Base-by-base conservation (phyloP, 1,140 invertebrate genomes). In the Caenorhabditis briggsae region DNA sequence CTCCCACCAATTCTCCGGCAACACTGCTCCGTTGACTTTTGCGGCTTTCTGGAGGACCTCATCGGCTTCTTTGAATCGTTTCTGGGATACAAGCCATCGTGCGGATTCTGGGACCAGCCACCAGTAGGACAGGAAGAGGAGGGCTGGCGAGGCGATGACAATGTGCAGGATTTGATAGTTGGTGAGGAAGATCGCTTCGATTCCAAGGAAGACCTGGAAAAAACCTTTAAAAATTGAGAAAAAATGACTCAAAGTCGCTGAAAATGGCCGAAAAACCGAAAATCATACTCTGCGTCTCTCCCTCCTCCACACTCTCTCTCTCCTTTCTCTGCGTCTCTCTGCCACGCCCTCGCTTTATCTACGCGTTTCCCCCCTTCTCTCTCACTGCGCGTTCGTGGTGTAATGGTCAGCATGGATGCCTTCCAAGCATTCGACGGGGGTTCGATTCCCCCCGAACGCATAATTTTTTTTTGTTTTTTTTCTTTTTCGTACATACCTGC, bases 11-110 rank as follows among this genome's bases (percentile, higher is more conserved):
- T 88, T 89, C 2, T 89, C 90, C 16, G 92, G 91, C 16, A 92
- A 25, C 20, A 85, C 53, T 7, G 65, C 82, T 82, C 88, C 89
- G 86, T 93, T 93, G 18, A 89, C 50, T 18, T 58, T 84, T 8
- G 92, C 91, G 5, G 92, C 93, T 70, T 89, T 89, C 64, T 86
- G 83, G 3, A 93, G 82, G 48, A 93, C 86, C 41, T 84, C 46
- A 82, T 92, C 89, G 12, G 91, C 93, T 65, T 93, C 89, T 74
- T 89, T 87, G 48, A 89, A 89, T 11, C 90, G 87, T 50, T 90
- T 89, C 82, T 93, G 92, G 5, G 91, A 92, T 14, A 92, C 89
- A 41, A 93, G 83, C 93, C 93, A 93, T 20, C 91, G 88, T n/a
- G 92, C 88, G 12, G 92, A 92, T 85, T 93, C 93, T n/a, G 93